A percentile compares a stretch with the other conserved stretches of the same genome.
Conservation (phyloP, 2,888 invertebrate genomes). For the Leptinotarsa peninsularis region DNA sequence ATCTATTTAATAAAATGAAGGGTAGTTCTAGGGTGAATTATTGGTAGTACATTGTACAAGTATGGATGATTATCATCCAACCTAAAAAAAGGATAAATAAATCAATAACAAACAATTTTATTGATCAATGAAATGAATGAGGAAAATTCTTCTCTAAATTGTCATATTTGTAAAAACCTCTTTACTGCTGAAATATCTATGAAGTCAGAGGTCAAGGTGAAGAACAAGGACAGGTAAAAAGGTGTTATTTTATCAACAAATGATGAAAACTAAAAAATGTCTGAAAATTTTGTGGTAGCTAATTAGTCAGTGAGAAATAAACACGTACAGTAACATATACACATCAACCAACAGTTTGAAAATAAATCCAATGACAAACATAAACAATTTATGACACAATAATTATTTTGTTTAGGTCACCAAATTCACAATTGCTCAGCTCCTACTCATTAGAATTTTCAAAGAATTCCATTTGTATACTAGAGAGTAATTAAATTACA, state of each 20-base stretch:
- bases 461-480: slow-evolving; percentile 26
- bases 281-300: not conserved
- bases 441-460: slow-evolving; percentile 27
- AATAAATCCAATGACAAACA: slow-evolving; percentile 3
- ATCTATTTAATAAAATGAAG: no score
- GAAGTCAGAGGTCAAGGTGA: slow-evolving; percentile 25
- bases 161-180: slow-evolving; percentile 10
- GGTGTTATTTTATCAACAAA: slow-evolving; percentile 16
- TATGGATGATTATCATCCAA: no score
- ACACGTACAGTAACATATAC: slow-evolving; percentile 19
- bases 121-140: not conserved
- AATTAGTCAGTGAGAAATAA: slow-evolving; percentile 3
- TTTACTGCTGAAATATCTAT: not conserved
- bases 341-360: slow-evolving; percentile 14
- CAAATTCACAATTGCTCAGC: slow-evolving; percentile 9
- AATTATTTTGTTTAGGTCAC: slow-evolving; percentile 28
- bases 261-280: not conserved
- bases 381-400: slow-evolving; percentile 23
- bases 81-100: no score
- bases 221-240: slow-evolving; percentile 16
- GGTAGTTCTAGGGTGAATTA: no score
- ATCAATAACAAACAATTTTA: not conserved
- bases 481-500: slow-evolving; percentile 29
- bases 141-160: not conserved
- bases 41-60: no score